These are phyloP conservation scores for Bombycilla garrulus DNA, from an alignment of 2,113 vertebrate genomes.

Conservation along the genomic window DNA sequence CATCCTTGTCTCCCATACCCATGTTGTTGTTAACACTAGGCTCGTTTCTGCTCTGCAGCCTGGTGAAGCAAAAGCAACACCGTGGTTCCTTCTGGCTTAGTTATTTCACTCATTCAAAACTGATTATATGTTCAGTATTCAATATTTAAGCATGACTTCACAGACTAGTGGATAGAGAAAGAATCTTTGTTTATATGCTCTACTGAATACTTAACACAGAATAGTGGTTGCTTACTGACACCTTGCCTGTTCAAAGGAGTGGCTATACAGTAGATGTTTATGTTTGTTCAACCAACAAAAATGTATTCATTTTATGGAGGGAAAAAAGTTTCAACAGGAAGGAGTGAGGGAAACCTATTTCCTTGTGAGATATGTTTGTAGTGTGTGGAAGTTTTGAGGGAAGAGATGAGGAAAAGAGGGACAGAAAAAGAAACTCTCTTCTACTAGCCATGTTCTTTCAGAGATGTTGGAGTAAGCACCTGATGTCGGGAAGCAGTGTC, in stretches of 20 bases:
- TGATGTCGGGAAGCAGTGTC: background rate
- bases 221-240: background rate
- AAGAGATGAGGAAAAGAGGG: background rate
- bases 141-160: slow-evolving; percentile 30
- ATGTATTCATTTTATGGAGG: background rate
- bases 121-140: slow-evolving; percentile 10
- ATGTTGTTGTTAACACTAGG: background rate
- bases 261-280: background rate
- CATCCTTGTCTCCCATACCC: background rate
- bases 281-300: background rate
- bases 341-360: background rate
- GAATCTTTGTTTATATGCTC: background rate
- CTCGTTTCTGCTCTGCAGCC: background rate
- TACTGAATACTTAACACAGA: background rate
- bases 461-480: background rate
- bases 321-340: background rate
- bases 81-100: background rate
- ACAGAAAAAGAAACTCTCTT: background rate
- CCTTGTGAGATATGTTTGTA: background rate
- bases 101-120: background rate
- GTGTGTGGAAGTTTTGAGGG: background rate
- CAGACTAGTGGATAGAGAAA: background rate
- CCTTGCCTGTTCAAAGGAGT: background rate
- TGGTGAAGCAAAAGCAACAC: background rate
- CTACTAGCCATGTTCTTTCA: background rate